Conservation (phyloP, 1,140 invertebrate species). For the Elymnias hypermnestra region DNA sequence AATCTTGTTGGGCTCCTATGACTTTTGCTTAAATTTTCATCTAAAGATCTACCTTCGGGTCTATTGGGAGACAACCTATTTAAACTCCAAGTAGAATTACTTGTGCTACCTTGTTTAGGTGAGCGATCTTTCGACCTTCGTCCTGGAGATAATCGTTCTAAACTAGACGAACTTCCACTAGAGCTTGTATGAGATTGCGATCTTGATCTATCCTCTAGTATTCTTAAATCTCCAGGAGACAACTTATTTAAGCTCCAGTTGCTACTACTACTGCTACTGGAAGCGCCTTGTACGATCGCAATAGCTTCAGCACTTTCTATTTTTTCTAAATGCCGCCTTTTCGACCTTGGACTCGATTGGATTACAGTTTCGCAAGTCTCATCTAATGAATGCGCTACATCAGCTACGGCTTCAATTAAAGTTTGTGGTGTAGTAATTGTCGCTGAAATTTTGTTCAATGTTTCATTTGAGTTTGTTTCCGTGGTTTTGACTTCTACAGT, state of each 20-base stretch:
- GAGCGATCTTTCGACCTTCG: constrained; percentile 72
- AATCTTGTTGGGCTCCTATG: constrained; percentile 68
- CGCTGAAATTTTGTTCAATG: constrained; percentile 28
- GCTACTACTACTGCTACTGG: constrained; percentile 71
- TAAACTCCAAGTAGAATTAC: constrained; percentile 73
- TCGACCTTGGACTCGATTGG: constrained; percentile 76
- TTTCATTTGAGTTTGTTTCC: constrained; percentile 30
- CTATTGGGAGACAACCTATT: constrained; percentile 70
- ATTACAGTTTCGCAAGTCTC: constrained; percentile 81
- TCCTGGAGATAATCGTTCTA: constrained; percentile 70
- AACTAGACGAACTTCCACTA: constrained; percentile 71
- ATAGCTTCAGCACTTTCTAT: constrained; percentile 69
- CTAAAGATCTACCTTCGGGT: constrained; percentile 67
- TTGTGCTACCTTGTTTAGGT: constrained; percentile 71
- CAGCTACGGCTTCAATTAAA: constrained; percentile 80
- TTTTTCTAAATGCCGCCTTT: constrained; percentile 69
- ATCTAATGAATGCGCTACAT: constrained; percentile 81
- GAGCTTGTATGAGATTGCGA: constrained; percentile 73
- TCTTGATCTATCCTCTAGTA: constrained; percentile 74
- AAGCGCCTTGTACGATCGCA: constrained; percentile 67
- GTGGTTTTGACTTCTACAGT: constrained; percentile 35
- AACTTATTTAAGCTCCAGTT: constrained; percentile 75
- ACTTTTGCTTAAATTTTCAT: constrained; percentile 64
- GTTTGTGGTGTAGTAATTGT: constrained; percentile 37
- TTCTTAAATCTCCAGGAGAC: constrained; percentile 73